Conservation (phyloP, 1,140 invertebrate genomes). For the Acromyrmex heyeri region DNA sequence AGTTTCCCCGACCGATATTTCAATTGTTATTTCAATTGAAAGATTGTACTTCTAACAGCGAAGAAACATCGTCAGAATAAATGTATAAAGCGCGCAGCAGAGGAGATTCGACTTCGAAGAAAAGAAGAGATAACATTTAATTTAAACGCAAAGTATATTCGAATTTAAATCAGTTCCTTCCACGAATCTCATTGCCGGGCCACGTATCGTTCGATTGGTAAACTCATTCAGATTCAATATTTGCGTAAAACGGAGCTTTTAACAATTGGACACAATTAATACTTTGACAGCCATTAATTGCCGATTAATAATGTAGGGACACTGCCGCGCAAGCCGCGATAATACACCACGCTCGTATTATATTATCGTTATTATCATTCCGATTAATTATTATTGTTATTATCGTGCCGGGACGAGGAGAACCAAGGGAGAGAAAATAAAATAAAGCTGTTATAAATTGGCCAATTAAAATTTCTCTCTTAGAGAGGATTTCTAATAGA, state of each 20-base stretch:
- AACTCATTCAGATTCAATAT: slow-evolving; percentile 6
- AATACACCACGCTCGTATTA: slow-evolving; percentile 34
- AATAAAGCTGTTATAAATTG: not conserved
- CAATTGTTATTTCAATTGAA: slow-evolving; percentile 13
- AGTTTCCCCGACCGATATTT: not conserved
- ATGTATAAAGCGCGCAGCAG: not conserved
- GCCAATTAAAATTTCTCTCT: slow-evolving; percentile 45
- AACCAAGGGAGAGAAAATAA: not conserved
- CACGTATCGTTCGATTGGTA: not conserved
- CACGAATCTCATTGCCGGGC: not conserved
- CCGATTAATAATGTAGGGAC: slow-evolving; percentile 50
- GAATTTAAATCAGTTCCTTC: not conserved
- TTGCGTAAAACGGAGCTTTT: slow-evolving; percentile 25
- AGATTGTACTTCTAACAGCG: slow-evolving; percentile 2
- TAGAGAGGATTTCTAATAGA: slow-evolving; percentile 6
- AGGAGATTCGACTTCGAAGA: not conserved
- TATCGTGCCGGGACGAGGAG: not conserved
- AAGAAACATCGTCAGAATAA: not conserved
- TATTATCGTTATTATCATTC: slow-evolving; percentile 51
- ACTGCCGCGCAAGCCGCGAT: slow-evolving; percentile 1
- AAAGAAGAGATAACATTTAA: not conserved
- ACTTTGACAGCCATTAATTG: slow-evolving; percentile 57
- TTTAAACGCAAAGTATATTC: not conserved
- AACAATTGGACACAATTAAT: slow-evolving; percentile 50
- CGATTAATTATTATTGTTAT: slow-evolving; percentile 58